Percentiles rank a stretch among this genome's conserved stretches.
phyloP scores from a whole-genome alignment of 2,113 vertebrate species.

The Australoheros scitulus region DNA sequence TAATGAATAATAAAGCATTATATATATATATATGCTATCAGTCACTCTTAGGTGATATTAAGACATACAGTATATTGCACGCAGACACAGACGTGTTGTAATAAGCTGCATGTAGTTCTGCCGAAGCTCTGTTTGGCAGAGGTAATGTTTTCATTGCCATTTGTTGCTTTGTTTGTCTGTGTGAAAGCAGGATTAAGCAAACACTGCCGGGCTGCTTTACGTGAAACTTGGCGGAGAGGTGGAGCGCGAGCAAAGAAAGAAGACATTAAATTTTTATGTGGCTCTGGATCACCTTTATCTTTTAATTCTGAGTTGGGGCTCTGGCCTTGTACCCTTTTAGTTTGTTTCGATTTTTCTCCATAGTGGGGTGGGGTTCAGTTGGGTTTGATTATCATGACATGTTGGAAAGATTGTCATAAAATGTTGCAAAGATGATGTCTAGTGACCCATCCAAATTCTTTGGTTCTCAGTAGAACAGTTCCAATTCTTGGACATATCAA shows the following conservation, averaged over 20 bases:
- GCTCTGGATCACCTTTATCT: not conserved
- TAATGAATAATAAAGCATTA: not conserved
- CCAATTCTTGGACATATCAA: not conserved
- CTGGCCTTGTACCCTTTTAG: too few species aligned
- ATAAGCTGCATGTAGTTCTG: not conserved
- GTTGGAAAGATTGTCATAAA: not conserved
- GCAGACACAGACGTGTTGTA: not conserved
- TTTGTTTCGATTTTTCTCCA: not conserved
- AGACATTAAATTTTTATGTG: not conserved
- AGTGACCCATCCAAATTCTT: not conserved
- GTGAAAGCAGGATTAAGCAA: slow-evolving; percentile 1
- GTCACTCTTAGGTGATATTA: not conserved
- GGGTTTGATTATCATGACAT: not conserved
- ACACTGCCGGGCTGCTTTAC: not conserved
- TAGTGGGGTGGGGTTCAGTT: not conserved
- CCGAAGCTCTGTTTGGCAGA: not conserved
- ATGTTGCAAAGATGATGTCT: not conserved
- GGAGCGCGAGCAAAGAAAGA: not conserved
- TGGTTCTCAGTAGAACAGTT: not conserved
- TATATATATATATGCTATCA: not conserved
- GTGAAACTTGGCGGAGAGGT: not conserved
- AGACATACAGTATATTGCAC: not conserved
- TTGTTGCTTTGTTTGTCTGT: not conserved
- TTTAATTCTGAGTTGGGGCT: not conserved
- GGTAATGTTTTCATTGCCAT: not conserved